Conservation (phyloP, 1,140 invertebrate genomes). For the Probaryconus sp. region DNA sequence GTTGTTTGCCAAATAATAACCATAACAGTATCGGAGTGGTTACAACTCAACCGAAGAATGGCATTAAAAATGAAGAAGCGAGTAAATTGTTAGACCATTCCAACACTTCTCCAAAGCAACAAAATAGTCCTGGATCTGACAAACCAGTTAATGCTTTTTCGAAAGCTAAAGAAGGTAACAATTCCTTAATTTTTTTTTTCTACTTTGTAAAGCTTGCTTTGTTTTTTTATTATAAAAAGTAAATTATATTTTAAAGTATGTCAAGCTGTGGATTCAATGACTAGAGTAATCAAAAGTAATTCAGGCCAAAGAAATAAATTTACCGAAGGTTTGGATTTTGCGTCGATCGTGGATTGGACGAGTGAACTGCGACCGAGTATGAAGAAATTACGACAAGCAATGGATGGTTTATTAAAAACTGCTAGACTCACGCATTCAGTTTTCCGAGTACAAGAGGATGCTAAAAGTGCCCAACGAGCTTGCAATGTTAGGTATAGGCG, state of each 20-base stretch:
- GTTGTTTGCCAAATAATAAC: constrained; percentile 66
- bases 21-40: constrained; percentile 67
- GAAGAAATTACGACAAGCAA: constrained; percentile 88
- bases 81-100: constrained; percentile 72
- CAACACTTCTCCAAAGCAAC: constrained; percentile 38
- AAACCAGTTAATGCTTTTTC: constrained; percentile 65
- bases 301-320: constrained; percentile 83
- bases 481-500: constrained; percentile 85
- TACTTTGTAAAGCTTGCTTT: constrained; percentile 22
- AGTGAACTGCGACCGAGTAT: constrained; percentile 88
- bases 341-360: constrained; percentile 85
- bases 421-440: constrained; percentile 92
- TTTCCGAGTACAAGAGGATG: constrained; percentile 88
- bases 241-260: constrained; percentile 67
- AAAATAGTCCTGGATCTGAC: constrained; percentile 58
- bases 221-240: constrained; percentile 7
- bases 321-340: constrained; percentile 84
- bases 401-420: constrained; percentile 89
- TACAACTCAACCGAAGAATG: constrained; percentile 75
- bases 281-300: constrained; percentile 74
- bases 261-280: constrained; percentile 77
- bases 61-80: constrained; percentile 71
- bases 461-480: constrained; percentile 81
- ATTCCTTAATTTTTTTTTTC: constrained; percentile 9
- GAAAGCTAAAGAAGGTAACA: constrained; percentile 76